Evolutionary conservation across 2,888 invertebrate species (phyloP), one percentile per base, ranked within the genome.

Genomic region (Isoperla grammatica): DNA sequence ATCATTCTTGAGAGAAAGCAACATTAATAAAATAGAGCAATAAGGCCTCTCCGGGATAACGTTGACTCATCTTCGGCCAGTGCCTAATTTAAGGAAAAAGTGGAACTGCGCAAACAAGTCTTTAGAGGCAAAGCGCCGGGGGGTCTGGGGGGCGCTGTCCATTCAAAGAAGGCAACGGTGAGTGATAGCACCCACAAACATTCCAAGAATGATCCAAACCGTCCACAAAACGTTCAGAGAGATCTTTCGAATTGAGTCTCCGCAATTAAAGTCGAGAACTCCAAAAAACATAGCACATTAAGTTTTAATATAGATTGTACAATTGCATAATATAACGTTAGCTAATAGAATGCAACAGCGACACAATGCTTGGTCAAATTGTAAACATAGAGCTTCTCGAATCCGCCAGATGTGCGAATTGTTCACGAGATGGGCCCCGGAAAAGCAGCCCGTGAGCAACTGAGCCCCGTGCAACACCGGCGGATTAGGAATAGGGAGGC

Each of bases 381-480:
- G 67, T 68, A 62, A 68, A 67, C 67, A 67, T 61, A 65, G 61
- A 67, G 61, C 59, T 63, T 67, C 65, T 56, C 65, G 63, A 68
- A 72, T 71, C 71, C 71, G 70, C 71, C 71, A 69, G 67, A 70
- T 65, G 69, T 69, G 69, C 66, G 65, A 65, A 66, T 63, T 64
- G 64, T 53, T 64, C 62, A 65, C 59, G 54, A 61, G 60, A 12
- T 59, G 15, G 50, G 69, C 69, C 69, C 79, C 79, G 79, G 79
- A 78, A 65, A 69, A 69, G 67, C 72, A 67, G 68, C 72, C 72
- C 75, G 73, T 73, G 73, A 76, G 71, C 73, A 76, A 78, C 76
- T 79, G 80, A 81, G 81, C 81, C 81, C 79, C 76, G 72, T 73
- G 73, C 73, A 76, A 72, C 70, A 63, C 66, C 68, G 76, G 74